Base-by-base conservation (phyloP, 2,797 vertebrate species). In the Aselliscus stoliczkanus region DNA sequence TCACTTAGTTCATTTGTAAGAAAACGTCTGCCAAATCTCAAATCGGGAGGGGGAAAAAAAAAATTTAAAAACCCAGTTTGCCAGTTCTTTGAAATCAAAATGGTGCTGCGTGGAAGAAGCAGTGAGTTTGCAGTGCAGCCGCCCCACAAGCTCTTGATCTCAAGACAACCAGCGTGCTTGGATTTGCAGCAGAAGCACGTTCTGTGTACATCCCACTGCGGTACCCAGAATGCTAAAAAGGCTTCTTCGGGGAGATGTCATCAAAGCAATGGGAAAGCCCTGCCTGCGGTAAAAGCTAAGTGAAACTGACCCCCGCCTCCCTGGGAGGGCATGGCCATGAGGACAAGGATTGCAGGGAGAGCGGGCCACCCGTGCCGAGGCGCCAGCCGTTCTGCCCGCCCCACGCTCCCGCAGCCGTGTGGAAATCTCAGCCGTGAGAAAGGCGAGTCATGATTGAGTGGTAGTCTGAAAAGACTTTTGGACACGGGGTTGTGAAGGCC, bases 331-430 rank as follows among this genome's bases (percentile, higher is more conserved):
- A 0, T 9, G 29, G 29, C 65, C 0, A 12, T 15, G 44, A 70
- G 11, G 34, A 2, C 13, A 18, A 4, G 0, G 13, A 0, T 7
- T 0, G 2, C 3, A 4, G 5, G 37, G 2, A 6, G 17, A 21
- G 58, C 25, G 4, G 17, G 14, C 7, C 7, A 7, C 6, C 3
- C 47, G 47, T 10, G 31, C n/a, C 11, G 29, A n/a, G 42, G 29
- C 12, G 4, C 29, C 34, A 12, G 27, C n/a, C 2, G 12, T 2
- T n/a, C 65, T 18, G 73, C 27, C 60, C 13, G 42, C 42, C 1
- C n/a, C 42, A 1, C 13, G 2, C 14, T 52, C 79, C 31, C 17
- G 5, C 1, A 2, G 58, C n/a, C 17, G 34, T 34, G 42, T 39
- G 42, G 25, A 5, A 1, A 14, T 1, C 15, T 42, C 34, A 12